Evolutionary conservation across 2,113 vertebrate species (phyloP).

Genomic region (human): GRCh38 chr1:18569501-18570000

Average conservation of each 20-base stretch:
- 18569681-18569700: slow-evolving; percentile 78
- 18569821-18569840: slow-evolving; percentile 54
- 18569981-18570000: fast-evolving
- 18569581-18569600: not conserved
- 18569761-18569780: slow-evolving; percentile 77
- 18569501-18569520: fast-evolving
- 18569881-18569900: fast-evolving
- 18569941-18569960: fast-evolving
- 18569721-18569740: slow-evolving; percentile 80
- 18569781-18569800: slow-evolving; percentile 58
- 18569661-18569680: slow-evolving; percentile 69
- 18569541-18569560: not conserved
- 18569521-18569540: not conserved
- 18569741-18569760: slow-evolving; percentile 75
- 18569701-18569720: slow-evolving; percentile 74
- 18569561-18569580: fast-evolving
- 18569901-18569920: fast-evolving
- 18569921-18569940: fast-evolving
- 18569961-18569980: fast-evolving
- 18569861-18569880: fast-evolving
- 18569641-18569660: slow-evolving; percentile 74
- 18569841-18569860: fast-evolving
- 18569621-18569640: slow-evolving; percentile 65
- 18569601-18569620: slow-evolving; percentile 2
- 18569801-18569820: slow-evolving; percentile 63